Conservation (phyloP, 2,113 vertebrate species). For the Tonatia bakeri region DNA sequence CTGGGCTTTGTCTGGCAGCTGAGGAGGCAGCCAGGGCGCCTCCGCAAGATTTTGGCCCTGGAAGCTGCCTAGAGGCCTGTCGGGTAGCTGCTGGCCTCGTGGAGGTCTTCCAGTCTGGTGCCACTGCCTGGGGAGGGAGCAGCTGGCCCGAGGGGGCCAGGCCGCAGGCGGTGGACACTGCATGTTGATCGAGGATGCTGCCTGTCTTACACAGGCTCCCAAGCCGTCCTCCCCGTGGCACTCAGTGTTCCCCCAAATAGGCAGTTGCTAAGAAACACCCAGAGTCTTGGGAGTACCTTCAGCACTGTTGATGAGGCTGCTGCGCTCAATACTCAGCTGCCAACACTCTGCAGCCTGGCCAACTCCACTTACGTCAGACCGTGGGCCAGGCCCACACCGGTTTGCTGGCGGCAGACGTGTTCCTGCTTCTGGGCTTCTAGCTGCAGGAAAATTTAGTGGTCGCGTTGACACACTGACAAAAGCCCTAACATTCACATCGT, state of each 20-base stretch:
- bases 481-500: neutral
- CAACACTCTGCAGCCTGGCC: neutral
- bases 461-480: conserved; percentile 20
- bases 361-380: conserved; percentile 16
- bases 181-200: neutral
- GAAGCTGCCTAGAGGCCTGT: neutral
- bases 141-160: neutral
- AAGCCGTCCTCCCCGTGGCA: neutral
- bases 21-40: neutral
- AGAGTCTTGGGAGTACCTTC: neutral
- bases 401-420: neutral
- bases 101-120: neutral
- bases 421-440: neutral
- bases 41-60: neutral
- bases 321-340: neutral
- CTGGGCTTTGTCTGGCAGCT: neutral
- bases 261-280: conserved; percentile 67
- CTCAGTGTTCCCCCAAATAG: conserved; percentile 26
- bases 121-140: neutral
- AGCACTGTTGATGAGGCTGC: neutral
- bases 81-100: neutral
- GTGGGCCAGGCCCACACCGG: neutral
- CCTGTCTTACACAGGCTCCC: neutral
- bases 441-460: conserved; percentile 11
- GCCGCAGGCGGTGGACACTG: too few relatives aligned